Base-by-base conservation (phyloP, 2,888 invertebrate species). In the Tachystola acroxantha region DNA sequence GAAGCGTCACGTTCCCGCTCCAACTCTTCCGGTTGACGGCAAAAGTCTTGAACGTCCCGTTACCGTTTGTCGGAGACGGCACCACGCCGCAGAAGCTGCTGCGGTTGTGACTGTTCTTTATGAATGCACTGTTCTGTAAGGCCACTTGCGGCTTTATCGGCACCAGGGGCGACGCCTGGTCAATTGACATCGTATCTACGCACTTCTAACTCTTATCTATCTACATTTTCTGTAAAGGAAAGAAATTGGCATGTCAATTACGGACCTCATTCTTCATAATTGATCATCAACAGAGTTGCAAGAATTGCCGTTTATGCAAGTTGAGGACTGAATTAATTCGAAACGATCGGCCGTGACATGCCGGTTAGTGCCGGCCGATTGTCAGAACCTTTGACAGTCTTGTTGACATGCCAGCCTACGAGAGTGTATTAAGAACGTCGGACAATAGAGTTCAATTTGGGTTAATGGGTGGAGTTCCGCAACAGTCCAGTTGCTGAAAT, bases 211-310 rank as follows among this genome's bases (percentile, higher is more conserved):
- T 58, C 56, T 64, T 57, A 57, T 61, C 72, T 74, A 80, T 78
- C 84, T 84, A 85, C 85, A 85, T 85, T 80, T 82, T 77, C 85
- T 85, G 85, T 39, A 84, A 84, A 77, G 71, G 62, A 79, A 74
- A 74, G 57, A 78, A 41, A 47, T 57, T 52, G 55, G 46, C 53
- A 72, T 71, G 71, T 63, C 11, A 27, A n/a, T 3, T 10, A 57
- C 53, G 45, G n/a, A n/a, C n/a, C n/a, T n/a, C n/a, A 6, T 16
- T 6, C 16, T 16, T 16, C n/a, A 12, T 12, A 4, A 10, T 1
- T 10, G 10, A 32, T 52, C 65, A 64, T 64, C 70, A 70, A 68
- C 66, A 68, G 70, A 78, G 73, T 74, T 70, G 64, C 67, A 61
- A 22, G 10, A 19, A 30, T 24, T 2, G n/a, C 16, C 19, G 16